Conservation (phyloP, 2,113 vertebrate species). For the Recurvirostra avosetta region DNA sequence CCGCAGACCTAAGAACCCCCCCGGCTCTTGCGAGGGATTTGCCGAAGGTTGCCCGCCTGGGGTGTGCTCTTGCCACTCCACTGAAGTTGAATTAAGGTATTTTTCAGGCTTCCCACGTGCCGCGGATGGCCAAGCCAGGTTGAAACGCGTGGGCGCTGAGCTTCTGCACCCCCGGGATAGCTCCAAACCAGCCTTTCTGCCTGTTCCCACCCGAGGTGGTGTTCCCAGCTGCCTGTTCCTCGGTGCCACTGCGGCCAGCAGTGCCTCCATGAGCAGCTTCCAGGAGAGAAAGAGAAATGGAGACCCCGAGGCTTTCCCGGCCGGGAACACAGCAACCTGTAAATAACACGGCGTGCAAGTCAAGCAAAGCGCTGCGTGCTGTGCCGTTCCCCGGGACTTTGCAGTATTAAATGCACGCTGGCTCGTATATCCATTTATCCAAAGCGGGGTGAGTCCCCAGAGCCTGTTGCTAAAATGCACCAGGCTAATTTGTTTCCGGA, state of each 20-base stretch:
- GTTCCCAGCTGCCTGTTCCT: neutral
- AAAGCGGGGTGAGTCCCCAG: neutral
- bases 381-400: neutral
- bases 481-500: accelerated
- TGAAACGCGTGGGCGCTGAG: accelerated
- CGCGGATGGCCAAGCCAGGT: accelerated
- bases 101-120: accelerated
- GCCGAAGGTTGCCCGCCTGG: accelerated
- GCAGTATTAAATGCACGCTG: neutral
- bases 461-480: neutral
- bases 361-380: neutral
- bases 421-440: neutral
- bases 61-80: neutral
- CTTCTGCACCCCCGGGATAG: accelerated
- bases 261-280: neutral
- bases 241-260: accelerated
- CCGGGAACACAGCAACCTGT: neutral
- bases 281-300: neutral
- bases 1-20: neutral
- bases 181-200: accelerated
- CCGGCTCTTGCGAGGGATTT: accelerated
- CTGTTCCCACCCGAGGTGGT: accelerated
- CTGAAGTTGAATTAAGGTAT: accelerated
- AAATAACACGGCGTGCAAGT: accelerated
- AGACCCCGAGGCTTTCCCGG: neutral